phyloP scores from a whole-genome alignment of 2,113 vertebrate species.

The Bagarius yarrelli region DNA sequence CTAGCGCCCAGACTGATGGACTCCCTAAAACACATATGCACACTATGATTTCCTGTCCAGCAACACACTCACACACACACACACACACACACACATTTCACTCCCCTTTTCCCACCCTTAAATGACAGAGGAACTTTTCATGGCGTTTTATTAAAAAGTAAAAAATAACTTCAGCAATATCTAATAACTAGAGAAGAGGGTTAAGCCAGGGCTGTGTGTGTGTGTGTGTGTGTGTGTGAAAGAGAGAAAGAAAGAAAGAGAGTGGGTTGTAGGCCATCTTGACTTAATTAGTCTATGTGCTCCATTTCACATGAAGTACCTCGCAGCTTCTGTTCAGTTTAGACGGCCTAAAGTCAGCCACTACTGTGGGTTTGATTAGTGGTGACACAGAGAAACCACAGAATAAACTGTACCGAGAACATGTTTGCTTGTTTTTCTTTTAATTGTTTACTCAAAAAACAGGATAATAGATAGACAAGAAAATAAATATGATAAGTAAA shows the following conservation, averaged over 20 bases:
- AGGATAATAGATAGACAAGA: neutral
- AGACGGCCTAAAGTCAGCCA: neutral
- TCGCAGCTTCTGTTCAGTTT: constrained; percentile 34
- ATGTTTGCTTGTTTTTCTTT: neutral
- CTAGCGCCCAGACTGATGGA: constrained; percentile 52
- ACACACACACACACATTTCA: constrained; percentile 43
- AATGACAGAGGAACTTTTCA: constrained; percentile 67
- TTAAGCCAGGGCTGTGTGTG: constrained; percentile 16
- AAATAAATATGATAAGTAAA: neutral
- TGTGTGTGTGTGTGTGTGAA: too few relatives aligned
- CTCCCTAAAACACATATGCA: constrained; percentile 47
- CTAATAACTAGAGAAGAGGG: constrained; percentile 57
- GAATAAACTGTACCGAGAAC: neutral
- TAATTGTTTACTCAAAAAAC: neutral
- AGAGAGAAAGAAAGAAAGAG: neutral
- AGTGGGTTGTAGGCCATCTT: constrained; percentile 29
- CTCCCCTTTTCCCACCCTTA: constrained; percentile 48
- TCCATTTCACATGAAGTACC: constrained; percentile 34
- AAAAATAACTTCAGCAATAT: constrained; percentile 71
- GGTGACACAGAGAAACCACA: neutral
- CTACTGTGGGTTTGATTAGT: constrained; percentile 8
- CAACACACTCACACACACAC: constrained; percentile 23
- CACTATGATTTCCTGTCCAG: constrained; percentile 18
- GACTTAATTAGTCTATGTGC: constrained; percentile 42
- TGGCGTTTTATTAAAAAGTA: constrained; percentile 65